Percentiles rank a stretch among this genome's conserved stretches.
Conservation (phyloP, 2,888 invertebrate genomes). For the Deroplatys truncata region DNA sequence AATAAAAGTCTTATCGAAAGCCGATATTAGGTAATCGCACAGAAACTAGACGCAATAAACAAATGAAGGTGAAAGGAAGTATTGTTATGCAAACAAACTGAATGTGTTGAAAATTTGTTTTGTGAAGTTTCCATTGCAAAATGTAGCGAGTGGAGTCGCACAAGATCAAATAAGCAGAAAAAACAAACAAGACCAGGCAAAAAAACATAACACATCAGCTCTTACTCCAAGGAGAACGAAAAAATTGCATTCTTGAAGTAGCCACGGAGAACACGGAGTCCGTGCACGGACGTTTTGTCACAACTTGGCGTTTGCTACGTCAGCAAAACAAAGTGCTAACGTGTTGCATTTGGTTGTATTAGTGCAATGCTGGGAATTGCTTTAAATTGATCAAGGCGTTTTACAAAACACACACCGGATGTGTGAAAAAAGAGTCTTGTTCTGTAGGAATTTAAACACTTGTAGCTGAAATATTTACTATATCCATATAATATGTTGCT, state of each 20-base stretch:
- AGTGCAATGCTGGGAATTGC: no score
- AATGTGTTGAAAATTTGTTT: not conserved
- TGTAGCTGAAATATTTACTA: no score
- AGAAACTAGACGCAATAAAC: not conserved
- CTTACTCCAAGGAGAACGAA: not conserved
- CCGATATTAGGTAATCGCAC: no score
- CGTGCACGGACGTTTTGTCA: no score
- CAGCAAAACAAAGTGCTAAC: not conserved
- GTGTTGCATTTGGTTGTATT: not conserved
- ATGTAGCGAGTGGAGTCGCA: not conserved
- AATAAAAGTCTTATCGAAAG: no score
- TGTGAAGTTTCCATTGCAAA: not conserved
- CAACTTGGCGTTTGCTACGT: not conserved
- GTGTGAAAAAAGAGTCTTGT: no score
- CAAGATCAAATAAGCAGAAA: not conserved
- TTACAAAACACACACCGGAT: no score
- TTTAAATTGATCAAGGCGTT: no score
- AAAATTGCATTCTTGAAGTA: not conserved
- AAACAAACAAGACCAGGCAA: not conserved
- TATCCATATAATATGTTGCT: no score
- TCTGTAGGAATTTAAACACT: no score
- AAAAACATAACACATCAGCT: not conserved
- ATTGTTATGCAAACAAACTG: not conserved
- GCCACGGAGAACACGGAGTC: not conserved
- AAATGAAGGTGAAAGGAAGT: not conserved